Base-by-base conservation (phyloP, 2,113 vertebrate species). In the Prionailurus viverrinus region DNA sequence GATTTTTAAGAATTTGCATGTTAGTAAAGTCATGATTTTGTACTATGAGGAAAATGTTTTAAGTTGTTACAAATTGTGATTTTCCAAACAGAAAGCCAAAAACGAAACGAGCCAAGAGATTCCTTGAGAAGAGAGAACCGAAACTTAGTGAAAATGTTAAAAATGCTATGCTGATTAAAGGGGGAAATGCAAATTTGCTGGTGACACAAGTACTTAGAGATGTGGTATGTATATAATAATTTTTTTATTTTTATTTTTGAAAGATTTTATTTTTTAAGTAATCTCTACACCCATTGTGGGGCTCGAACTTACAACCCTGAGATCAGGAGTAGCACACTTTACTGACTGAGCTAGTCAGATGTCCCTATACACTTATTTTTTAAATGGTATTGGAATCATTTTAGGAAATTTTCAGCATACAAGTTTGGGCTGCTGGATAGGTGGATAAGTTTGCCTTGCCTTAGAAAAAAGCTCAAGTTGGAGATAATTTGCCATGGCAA, bases 151-250 rank as follows among this genome's bases (percentile, higher is more conserved):
- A 99, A 98, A 99, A 99, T 92, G 98, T 98, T 13, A 99, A 99
- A 98, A 99, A 97, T 95, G 98, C 99, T 33, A 99, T 99, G 99
- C 99, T 99, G 0, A 99, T 99, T 98, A 99, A 99, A 98, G 99
- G 99, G 31, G 99, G 99, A 25, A 99, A 99, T 98, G 99, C 99
- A 76, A 99, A 98, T 74, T 96, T 98, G 69, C 99, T 97, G 0
- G 97, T 99, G 97, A 99, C 99, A 0, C 98, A 99, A 95, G 99
- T 99, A 1, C 99, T 99, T 33, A 99, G 99, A 97, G 99, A 99
- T 95, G 97, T 99, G 92, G 99, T 99, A 98, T 95, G 99, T 99
- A 66, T 51, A 7, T 97, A 18, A 8, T 48, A 94, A 39, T 23
- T 39, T 73, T 71, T 39, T 39, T 39, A 23, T 41, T 73, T 73